A percentile compares a stretch with the other conserved stretches of the same genome.
phyloP scores from a whole-genome alignment of 2,888 invertebrate genomes.

The Eustalomyia histrio region DNA sequence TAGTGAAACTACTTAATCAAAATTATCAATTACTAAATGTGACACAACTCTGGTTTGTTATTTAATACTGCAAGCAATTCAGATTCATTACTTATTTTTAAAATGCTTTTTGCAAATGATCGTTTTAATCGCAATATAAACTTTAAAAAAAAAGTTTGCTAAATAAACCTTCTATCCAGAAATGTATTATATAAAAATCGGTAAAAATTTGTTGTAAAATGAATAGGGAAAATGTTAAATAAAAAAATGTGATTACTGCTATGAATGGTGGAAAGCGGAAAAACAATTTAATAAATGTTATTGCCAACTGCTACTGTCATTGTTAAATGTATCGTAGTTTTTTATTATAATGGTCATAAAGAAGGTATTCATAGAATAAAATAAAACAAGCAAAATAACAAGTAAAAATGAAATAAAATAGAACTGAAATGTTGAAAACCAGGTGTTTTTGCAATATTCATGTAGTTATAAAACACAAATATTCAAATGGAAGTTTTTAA shows the following conservation, averaged over 20 bases:
- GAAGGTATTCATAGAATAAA: conserved; percentile 25
- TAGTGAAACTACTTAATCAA: too few relatives aligned
- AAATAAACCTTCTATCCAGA: too few relatives aligned
- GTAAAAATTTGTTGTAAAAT: too few relatives aligned
- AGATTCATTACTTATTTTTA: too few relatives aligned
- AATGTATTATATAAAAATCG: too few relatives aligned
- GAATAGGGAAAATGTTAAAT: conserved; percentile 1
- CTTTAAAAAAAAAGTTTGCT: too few relatives aligned
- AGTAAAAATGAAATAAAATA: background rate
- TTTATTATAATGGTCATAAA: conserved; percentile 49
- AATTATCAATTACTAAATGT: too few relatives aligned
- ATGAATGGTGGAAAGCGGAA: conserved; percentile 42
- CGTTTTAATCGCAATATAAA: too few relatives aligned
- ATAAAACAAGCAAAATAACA: conserved; percentile 1
- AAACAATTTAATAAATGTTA: conserved; percentile 60
- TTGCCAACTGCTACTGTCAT: conserved; percentile 54
- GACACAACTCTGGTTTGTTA: too few relatives aligned
- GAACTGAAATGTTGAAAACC: conserved; percentile 4
- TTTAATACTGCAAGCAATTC: too few relatives aligned
- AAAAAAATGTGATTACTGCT: conserved; percentile 47
- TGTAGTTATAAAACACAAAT: background rate
- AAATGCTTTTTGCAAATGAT: too few relatives aligned
- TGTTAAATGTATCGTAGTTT: conserved; percentile 40
- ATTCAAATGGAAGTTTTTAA: conserved; percentile 19
- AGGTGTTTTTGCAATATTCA: conserved; percentile 30